These are phyloP conservation scores for Bombus cullumanus DNA, from an alignment of 1,140 invertebrate species.

Conservation along the genomic window DNA sequence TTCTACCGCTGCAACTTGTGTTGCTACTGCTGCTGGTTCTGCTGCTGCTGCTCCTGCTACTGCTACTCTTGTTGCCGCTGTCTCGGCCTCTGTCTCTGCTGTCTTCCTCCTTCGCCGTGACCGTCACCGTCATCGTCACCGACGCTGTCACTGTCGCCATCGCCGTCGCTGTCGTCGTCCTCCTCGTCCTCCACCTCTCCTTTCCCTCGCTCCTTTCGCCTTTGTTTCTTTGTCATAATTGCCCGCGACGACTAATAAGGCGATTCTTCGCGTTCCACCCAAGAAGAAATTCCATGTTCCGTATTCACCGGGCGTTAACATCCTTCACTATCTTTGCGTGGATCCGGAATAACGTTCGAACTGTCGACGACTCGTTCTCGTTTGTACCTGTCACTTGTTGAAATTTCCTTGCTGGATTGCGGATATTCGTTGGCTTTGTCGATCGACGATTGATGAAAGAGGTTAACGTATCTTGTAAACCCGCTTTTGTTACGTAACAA, in stretches of 20 bases:
- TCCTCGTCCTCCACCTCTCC: conserved; percentile 33
- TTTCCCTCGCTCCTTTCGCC: not conserved
- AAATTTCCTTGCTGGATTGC: conserved; percentile 29
- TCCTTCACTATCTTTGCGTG: conserved; percentile 32
- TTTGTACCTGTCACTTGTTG: not conserved
- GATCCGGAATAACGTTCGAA: conserved; percentile 48
- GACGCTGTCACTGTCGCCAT: conserved; percentile 10
- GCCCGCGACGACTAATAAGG: conserved; percentile 78
- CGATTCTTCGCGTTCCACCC: conserved; percentile 76
- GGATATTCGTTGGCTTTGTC: too few species aligned
- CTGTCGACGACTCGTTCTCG: not conserved
- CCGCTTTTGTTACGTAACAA: not conserved
- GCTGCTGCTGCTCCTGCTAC: conserved; percentile 10
- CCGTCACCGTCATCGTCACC: conserved; percentile 19
- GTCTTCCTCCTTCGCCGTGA: conserved; percentile 40
- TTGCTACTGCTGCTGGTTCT: conserved; percentile 37
- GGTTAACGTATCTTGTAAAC: not conserved
- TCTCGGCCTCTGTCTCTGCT: conserved; percentile 17
- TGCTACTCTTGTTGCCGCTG: conserved; percentile 1
- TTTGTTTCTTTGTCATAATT: conserved; percentile 63
- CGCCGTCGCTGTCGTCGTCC: not conserved
- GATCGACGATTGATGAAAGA: not conserved
- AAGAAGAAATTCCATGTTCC: conserved; percentile 73
- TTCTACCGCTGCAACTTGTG: conserved; percentile 50
- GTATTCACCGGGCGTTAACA: conserved; percentile 54